Evolutionary conservation across 2,797 vertebrate genomes (phyloP), one percentile per base, ranked within the genome.

Genomic region (Craterocephalus amniculus): DNA sequence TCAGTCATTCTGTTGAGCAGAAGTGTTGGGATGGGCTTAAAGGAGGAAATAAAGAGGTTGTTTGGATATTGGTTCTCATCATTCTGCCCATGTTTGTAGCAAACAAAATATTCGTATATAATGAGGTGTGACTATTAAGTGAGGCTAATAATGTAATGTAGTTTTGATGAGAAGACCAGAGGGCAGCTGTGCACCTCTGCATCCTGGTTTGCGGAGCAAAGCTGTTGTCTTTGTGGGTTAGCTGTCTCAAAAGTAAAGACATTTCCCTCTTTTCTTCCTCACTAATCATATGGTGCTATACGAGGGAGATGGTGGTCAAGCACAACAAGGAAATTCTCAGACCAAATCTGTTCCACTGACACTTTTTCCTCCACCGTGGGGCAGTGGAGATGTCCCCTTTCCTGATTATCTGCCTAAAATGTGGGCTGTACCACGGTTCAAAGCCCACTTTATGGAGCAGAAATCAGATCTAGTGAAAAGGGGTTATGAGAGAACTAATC

Each of bases 21-120:
- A 63, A 38, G 59, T 49, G 54, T 70, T 63, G 51, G 52, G 55
- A 51, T 52, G 27, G 52, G 49, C 48, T 76, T 69, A 49, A 60
- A 16, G 29, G n/a, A 43, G 58, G 43, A 61, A 60, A 64, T 66
- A 58, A 71, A 76, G 66, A 4, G 70, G 68, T 13, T 63, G 49
- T 63, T 48, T 12, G 18, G 52, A 60, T 76, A 40, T 62, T 43
- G 48, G 26, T 32, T 69, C 74, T 52, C 4, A 55, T 45, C 29
- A 16, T 36, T 70, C 35, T 55, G 26, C 64, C 55, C 62, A 29
- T 22, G 61, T 57, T 72, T 57, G 54, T 36, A 63, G 26, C 18
- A 63, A 24, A 14, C 29, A 22, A 72, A 34, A 13, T 7, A 35
- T 69, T 31, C 55, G 59, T 43, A 58, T 40, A 45, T 40, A 24